Conservation (phyloP, 2,113 vertebrate genomes). For the Climacteris rufus region DNA sequence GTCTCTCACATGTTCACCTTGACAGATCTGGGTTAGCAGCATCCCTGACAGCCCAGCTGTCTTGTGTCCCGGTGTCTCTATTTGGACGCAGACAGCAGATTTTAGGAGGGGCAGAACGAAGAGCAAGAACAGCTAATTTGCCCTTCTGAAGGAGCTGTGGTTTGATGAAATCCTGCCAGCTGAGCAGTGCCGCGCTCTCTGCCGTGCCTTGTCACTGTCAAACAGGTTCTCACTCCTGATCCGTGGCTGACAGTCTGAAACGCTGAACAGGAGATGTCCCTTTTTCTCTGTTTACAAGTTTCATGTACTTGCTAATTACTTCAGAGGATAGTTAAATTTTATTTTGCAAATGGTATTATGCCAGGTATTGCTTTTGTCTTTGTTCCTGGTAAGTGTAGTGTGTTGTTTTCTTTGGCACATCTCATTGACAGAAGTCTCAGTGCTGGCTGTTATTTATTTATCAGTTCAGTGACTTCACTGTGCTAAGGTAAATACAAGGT, state of each 20-base stretch:
- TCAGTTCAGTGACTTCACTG: not conserved
- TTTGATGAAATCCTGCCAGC: constrained; percentile 6
- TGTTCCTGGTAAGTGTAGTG: not conserved
- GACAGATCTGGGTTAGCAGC: constrained; percentile 43
- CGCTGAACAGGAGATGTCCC: not conserved
- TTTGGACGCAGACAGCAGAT: not conserved
- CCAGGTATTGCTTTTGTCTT: not conserved
- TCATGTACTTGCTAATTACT: constrained; percentile 14
- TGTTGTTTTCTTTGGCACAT: not conserved
- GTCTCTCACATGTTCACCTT: constrained; percentile 34
- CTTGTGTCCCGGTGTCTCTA: not conserved
- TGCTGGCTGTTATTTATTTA: constrained; percentile 24
- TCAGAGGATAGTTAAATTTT: not conserved
- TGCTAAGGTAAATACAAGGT: not conserved
- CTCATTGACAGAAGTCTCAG: not conserved
- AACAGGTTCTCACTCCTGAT: not conserved
- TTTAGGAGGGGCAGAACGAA: constrained; percentile 5
- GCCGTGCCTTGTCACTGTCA: not conserved
- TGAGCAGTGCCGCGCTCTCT: not conserved
- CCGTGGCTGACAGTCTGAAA: not conserved
- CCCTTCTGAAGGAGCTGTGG: constrained; percentile 24
- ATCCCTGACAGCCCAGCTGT: constrained; percentile 38
- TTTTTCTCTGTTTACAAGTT: not conserved
- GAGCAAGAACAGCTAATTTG: constrained; percentile 19
- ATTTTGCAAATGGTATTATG: not conserved